Evolutionary conservation across 1,140 invertebrate species (phyloP).

Genomic region (Glossosoma conforme): DNA sequence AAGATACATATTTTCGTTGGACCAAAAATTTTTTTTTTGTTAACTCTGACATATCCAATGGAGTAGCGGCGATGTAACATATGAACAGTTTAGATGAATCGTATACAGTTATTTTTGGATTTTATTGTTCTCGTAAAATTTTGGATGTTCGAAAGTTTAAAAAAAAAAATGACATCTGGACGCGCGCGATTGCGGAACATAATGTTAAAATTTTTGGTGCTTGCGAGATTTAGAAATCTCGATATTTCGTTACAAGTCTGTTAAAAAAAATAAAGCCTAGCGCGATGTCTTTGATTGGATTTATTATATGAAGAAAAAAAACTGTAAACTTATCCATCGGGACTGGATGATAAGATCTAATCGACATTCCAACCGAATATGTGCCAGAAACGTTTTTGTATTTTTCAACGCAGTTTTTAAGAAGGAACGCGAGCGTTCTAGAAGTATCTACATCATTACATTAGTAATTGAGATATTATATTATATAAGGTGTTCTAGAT

Average conservation of each 20-base stretch:
- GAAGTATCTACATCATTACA: slow-evolving; percentile 29
- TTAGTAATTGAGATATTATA: slow-evolving; percentile 26
- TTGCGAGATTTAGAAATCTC: slow-evolving; percentile 28
- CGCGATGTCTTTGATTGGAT: no score
- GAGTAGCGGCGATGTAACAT: slow-evolving; percentile 41
- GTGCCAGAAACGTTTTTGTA: slow-evolving; percentile 45
- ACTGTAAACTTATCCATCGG: slow-evolving; percentile 28
- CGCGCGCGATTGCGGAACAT: slow-evolving; percentile 22
- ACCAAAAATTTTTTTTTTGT: slow-evolving; percentile 38
- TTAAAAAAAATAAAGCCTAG: no score
- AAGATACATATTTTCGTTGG: slow-evolving; percentile 46
- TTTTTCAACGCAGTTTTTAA: slow-evolving; percentile 30
- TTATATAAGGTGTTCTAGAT: slow-evolving; percentile 27
- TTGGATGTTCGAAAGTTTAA: slow-evolving; percentile 11
- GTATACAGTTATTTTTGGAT: slow-evolving; percentile 35
- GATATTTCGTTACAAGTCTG: slow-evolving; percentile 33
- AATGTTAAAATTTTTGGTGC: slow-evolving; percentile 32
- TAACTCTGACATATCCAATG: slow-evolving; percentile 36
- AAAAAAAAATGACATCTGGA: slow-evolving; percentile 27
- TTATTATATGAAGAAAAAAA: no score
- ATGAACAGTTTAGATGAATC: slow-evolving; percentile 41
- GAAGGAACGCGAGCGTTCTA: slow-evolving; percentile 13
- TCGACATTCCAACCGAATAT: slow-evolving; percentile 49
- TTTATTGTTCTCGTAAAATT: slow-evolving; percentile 27
- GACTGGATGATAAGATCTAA: no score